Base-by-base conservation (phyloP, 2,113 vertebrate species). In the Pomatorhinus ruficollis region DNA sequence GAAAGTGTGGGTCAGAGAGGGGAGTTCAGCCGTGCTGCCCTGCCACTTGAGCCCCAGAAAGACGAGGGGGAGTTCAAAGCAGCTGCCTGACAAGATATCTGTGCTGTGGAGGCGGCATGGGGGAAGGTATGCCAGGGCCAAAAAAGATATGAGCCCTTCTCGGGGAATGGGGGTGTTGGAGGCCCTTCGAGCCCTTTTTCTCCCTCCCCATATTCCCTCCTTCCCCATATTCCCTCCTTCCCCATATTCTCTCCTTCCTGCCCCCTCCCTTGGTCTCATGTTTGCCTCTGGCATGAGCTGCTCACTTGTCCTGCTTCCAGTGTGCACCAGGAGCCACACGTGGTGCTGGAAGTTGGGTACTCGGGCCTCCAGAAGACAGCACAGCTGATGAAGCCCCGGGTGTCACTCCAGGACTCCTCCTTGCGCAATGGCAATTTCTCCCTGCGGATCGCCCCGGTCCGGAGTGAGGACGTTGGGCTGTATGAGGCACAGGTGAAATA, bases 1-100 rank as follows among this genome's bases (percentile, higher is more conserved):
- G 2, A 97, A 89, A 83, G 90, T 98, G 22, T 98, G 98, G 98
- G 97, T 97, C 81, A 96, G 90, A 87, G 97, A 81, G 5, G 98
- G 98, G 45, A 89, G 65, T 23, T 80, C 89, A 7, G 97, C 77
- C 0, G 14, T 87, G 56, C 97, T 98, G 70, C 98, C 98, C 40
- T 98, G 98, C 61, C 75, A 70, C 50, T 61, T 92, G 63, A 79
- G 37, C 28, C 54, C 57, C 52, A 57, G 53, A 31, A 80, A 45
- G 75, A 21, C 0, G 4, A 12, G 19, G 33, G 89, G 61, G 64
- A 91, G 27, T 44, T 35, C 35, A 28, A 84, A 89, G 56, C 68
- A 72, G 6, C 76, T 89, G 37, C 72, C 66, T 33, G 81, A 95
- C 44, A 88, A 69, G 86, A 92, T 37, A 44, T 85, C 83, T 0